Conservation (phyloP, 2,888 invertebrate species). For the Cheilosia grossa region DNA sequence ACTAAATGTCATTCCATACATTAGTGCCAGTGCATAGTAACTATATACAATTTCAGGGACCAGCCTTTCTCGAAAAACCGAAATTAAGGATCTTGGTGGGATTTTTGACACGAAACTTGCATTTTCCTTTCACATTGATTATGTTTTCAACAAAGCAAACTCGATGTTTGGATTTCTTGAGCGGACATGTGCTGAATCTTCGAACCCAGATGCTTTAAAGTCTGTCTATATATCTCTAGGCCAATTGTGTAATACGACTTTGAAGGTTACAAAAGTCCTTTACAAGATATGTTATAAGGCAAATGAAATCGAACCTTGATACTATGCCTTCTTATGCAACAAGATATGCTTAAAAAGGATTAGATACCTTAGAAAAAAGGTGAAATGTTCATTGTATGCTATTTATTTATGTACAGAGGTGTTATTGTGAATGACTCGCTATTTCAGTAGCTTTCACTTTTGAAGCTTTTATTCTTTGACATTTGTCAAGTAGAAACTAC, state of each 20-base stretch:
- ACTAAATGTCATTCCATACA: neutral
- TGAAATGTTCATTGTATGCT: conserved; percentile 2
- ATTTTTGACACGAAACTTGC: conserved; percentile 24
- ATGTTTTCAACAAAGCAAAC: conserved; percentile 18
- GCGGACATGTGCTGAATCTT: conserved; percentile 19
- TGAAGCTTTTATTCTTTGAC: too few relatives aligned
- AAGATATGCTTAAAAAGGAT: neutral
- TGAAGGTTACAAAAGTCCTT: conserved; percentile 13
- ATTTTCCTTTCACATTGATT: conserved; percentile 20
- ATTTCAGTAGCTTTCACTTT: too few relatives aligned
- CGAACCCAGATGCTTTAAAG: conserved; percentile 17
- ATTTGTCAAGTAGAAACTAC: too few relatives aligned
- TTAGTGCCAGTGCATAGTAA: neutral
- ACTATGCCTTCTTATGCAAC: neutral
- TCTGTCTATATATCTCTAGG: conserved; percentile 14
- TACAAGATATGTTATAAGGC: conserved; percentile 7
- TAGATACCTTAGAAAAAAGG: neutral
- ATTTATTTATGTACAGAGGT: conserved; percentile 13
- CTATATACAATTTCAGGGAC: neutral
- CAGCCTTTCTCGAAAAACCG: neutral
- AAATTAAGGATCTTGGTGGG: conserved; percentile 29
- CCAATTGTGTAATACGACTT: neutral
- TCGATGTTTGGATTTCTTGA: conserved; percentile 23
- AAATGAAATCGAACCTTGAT: conserved; percentile 4
- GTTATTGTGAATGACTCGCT: too few relatives aligned